A percentile compares a stretch with the other conserved stretches of the same genome.
phyloP scores from a whole-genome alignment of 2,113 vertebrate species.

The Labeo catla region DNA sequence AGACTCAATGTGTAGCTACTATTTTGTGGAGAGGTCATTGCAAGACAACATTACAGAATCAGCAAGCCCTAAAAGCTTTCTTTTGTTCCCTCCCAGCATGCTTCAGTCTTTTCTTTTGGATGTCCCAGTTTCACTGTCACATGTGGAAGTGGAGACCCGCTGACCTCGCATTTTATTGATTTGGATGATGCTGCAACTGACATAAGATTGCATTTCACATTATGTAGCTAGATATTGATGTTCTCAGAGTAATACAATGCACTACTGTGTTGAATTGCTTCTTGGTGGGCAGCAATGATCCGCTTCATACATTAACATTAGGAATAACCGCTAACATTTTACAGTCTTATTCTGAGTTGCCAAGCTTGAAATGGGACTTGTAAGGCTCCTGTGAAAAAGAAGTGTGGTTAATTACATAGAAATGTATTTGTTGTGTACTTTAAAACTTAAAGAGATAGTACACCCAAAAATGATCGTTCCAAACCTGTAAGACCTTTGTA shows the following conservation, averaged over 20 bases:
- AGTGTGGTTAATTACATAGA: background rate
- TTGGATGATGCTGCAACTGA: slow-evolving; percentile 52
- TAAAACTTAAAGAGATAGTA: no score
- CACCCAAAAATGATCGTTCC: no score
- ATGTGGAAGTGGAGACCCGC: slow-evolving; percentile 22
- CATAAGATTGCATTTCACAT: slow-evolving; percentile 57
- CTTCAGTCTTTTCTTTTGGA: slow-evolving; percentile 17
- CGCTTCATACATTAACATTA: slow-evolving; percentile 16
- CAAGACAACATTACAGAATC: slow-evolving; percentile 6
- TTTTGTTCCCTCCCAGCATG: background rate
- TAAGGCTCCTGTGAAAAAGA: background rate
- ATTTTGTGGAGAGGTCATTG: background rate
- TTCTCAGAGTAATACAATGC: slow-evolving; percentile 4
- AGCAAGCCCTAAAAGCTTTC: background rate
- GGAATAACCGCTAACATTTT: background rate
- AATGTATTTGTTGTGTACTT: background rate
- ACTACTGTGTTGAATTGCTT: slow-evolving; percentile 24
- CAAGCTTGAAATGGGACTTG: background rate
- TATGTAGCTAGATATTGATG: slow-evolving; percentile 42
- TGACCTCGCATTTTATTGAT: slow-evolving; percentile 63
- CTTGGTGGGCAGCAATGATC: background rate
- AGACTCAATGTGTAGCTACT: background rate
- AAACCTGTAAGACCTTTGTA: no score
- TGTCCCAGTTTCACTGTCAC: background rate
- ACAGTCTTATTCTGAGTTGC: background rate